Base-by-base conservation (phyloP, 2,797 vertebrate genomes). In the Salarias fasciatus region DNA sequence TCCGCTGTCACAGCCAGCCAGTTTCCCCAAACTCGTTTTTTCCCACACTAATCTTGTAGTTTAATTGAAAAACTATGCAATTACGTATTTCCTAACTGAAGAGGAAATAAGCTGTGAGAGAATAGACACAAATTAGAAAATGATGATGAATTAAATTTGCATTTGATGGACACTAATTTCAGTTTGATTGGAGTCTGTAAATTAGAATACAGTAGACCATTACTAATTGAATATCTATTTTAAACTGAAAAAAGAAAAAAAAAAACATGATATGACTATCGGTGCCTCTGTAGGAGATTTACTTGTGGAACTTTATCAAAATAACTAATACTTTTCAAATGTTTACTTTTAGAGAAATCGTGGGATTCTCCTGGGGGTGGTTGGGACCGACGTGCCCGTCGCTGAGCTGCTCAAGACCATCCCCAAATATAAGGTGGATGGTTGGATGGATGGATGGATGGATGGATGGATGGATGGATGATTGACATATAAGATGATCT, bases 371-470 rank as follows among this genome's bases (percentile, higher is more conserved):
- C 92, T 99, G 10, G 98, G 98, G 33, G 98, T 99, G 79, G 98
- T 98, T 49, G 98, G 98, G 64, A 99, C 98, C 45, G 98, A 99
- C 50, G 95, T 99, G 59, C 98, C 98, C 0, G 98, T 99, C 40
- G 96, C 97, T 55, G 98, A 99, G 88, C 94, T 99, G 60, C 89
- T 99, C 72, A 99, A 99, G 90, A 93, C 96, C 35, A 97, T 99
- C 78, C 96, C 98, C 52, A 98, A 98, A 85, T 97, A 98, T 69
- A 99, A 99, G 96, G 90, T 91, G 86, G 1, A 24, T 24, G 18
- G n/a, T n/a, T n/a, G n/a, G n/a, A n/a, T n/a, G n/a, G n/a, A n/a
- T n/a, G n/a, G n/a, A n/a, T n/a, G n/a, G n/a, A n/a, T n/a, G n/a
- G n/a, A n/a, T n/a, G n/a, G n/a, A n/a, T n/a, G n/a, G 18, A 24